Base-by-base conservation (phyloP, 2,113 vertebrate species). In the Redunca redunca region DNA sequence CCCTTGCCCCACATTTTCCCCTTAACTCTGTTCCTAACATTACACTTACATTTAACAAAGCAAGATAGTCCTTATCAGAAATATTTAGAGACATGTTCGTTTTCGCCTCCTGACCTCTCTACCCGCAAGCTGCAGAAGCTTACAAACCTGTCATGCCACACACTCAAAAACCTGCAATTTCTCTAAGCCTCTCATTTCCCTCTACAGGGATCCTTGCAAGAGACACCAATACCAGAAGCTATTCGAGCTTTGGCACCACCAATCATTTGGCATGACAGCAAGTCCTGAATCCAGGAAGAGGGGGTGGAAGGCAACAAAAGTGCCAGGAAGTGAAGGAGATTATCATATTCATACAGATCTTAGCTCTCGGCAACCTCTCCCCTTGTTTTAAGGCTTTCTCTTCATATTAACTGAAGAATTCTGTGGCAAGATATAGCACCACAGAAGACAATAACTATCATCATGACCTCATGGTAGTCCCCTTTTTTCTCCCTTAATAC, bases 261-360 rank as follows among this genome's bases (percentile, higher is more conserved):
- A 48, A n/a, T 53, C 86, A 48, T 11, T 83, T 89, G 82, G 88
- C 67, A 81, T 33, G 25, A 83, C 12, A 87, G n/a, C 33, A 53
- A 84, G 28, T 90, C 57, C 88, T 95, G 33, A 97, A 95, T 96
- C 58, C 83, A 88, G 57, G 43, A 91, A 88, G 9, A 13, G 8
- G 17, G 46, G 16, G 30, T 21, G 17, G 14, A 25, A 33, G 23
- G 25, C 33, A 92, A 36, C 55, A n/a, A 84, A 97, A 83, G 40
- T 89, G 36, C 80, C 89, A 93, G 82, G 30, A 96, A 95, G 58
- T 77, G 3, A 36, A 87, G 62, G 33, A 88, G 40, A 96, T 90
- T 88, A 82, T 30, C 67, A 50, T 88, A 80, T 95, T 95, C 36
- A 36, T 62, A 71, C 6, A 94, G 48, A 53, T 85, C 64, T 95